Evolutionary conservation across 2,888 invertebrate genomes (phyloP).

Genomic region (Ectemnius continuus): DNA sequence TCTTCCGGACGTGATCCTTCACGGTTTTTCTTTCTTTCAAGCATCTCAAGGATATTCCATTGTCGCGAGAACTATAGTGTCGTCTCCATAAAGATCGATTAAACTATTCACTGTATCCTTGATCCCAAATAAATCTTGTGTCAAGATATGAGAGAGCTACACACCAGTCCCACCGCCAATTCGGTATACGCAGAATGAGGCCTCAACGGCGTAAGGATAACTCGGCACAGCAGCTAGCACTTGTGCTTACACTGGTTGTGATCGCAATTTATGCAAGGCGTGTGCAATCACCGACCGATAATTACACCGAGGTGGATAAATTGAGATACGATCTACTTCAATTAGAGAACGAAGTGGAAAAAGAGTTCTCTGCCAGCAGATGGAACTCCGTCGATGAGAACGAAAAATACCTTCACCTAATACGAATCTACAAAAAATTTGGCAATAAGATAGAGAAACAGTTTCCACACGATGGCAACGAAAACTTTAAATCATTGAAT

Average conservation of each 20-base stretch:
- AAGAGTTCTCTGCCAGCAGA: constrained; percentile 75
- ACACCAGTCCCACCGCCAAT: too few relatives aligned
- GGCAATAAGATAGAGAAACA: constrained; percentile 79
- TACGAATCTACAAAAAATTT: constrained; percentile 81
- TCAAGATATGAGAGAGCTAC: too few relatives aligned
- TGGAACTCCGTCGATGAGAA: constrained; percentile 28
- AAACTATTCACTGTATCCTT: too few relatives aligned
- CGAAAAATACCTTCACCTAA: constrained; percentile 80
- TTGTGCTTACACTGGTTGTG: too few relatives aligned
- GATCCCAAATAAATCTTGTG: too few relatives aligned
- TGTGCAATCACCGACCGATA: constrained; percentile 23
- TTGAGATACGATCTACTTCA: constrained; percentile 81
- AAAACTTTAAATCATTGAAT: constrained; percentile 64
- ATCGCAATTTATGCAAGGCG: too few relatives aligned
- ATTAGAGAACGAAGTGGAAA: constrained; percentile 80
- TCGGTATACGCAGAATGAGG: too few relatives aligned
- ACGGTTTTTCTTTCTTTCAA: neutral
- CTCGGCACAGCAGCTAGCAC: too few relatives aligned
- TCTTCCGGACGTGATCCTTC: neutral
- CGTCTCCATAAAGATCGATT: neutral
- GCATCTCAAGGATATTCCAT: constrained; percentile 11
- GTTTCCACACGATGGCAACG: constrained; percentile 56
- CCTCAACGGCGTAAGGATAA: too few relatives aligned
- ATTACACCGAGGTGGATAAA: constrained; percentile 80
- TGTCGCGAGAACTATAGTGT: neutral